Percentiles rank a stretch among this genome's conserved stretches.
phyloP scores from a whole-genome alignment of 2,113 vertebrate species.

The Megaceryle torquata region DNA sequence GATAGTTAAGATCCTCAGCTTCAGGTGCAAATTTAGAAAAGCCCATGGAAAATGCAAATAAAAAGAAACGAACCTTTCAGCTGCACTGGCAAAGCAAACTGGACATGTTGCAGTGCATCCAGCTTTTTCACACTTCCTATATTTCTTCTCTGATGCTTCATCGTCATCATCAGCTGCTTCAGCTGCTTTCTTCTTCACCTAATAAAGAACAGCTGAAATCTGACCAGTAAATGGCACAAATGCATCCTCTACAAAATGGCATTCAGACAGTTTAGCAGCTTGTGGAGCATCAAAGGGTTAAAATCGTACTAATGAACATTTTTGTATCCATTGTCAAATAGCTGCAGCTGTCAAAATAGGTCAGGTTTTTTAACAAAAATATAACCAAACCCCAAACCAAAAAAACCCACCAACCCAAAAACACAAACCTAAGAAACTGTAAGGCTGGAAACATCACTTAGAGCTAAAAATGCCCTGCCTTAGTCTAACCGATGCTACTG shows the following conservation, averaged over 20 bases:
- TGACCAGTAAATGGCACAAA: neutral
- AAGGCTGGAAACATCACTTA: conserved; percentile 14
- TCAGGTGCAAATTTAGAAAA: neutral
- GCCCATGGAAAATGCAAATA: neutral
- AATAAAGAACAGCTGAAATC: conserved; percentile 11
- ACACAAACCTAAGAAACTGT: neutral
- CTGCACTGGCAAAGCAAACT: conserved; percentile 95
- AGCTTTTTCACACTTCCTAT: conserved; percentile 96
- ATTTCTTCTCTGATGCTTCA: conserved; percentile 91
- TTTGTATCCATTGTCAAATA: neutral
- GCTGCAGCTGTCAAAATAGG: conserved; percentile 30
- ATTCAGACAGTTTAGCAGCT: neutral
- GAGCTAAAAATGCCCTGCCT: neutral
- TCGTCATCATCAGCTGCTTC: conserved; percentile 89
- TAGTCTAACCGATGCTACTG: neutral
- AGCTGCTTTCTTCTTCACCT: conserved; percentile 90
- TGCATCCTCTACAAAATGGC: neutral
- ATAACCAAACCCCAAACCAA: neutral
- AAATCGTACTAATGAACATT: neutral
- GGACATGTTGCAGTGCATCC: conserved; percentile 92
- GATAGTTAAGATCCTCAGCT: neutral
- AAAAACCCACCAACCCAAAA: neutral
- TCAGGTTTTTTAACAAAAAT: neutral
- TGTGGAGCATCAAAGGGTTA: neutral
- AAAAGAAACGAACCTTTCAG: conserved; percentile 84